Base-by-base conservation (phyloP, 2,888 invertebrate species). In the Dryobota labecula region DNA sequence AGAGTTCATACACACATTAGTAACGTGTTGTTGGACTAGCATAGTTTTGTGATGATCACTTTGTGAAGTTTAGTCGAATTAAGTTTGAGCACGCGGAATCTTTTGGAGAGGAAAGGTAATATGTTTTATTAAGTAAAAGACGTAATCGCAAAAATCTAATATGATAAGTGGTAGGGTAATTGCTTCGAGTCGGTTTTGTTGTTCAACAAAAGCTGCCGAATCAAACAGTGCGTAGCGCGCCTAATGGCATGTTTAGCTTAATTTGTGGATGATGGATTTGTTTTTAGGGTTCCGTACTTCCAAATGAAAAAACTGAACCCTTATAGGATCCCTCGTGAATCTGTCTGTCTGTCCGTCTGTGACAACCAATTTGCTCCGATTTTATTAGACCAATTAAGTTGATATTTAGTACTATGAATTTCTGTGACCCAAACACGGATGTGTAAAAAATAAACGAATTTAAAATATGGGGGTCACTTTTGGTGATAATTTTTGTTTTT, bases 1-100 rank as follows among this genome's bases (percentile, higher is more conserved):
- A 73, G 69, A 79, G 74, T 80, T 77, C 76, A 80, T 79, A 73
- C 33, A 49, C n/a, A 63, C 45, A 51, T 58, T 80, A 73, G 24
- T 54, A 24, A 61, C 36, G 15, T 30, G 45, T 47, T 64, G 60
- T 61, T 67, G 41, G 24, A 13, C 41, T 24, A 20, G 20, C 43
- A 38, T 54, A 49, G 13, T 43, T 45, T 66, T 65, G 38, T 49
- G 58, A 63, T 54, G 53, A 62, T 24, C 43, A 73, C 38, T 54
- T 58, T 54, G 43, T 24, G n/a, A 41, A 65, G 41, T 41, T 51
- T 30, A 36, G 33, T 81, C 54, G 8, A 65, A 62, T 68, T 54
- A 47, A 57, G 30, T 54, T 76, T n/a, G 24, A 20, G 43, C 24
- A 49, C 8, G 30, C 15, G 36, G 18, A 11, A 18, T 45, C n/a